These are phyloP conservation scores for Monoplex corrugatus DNA, from an alignment of 2,888 invertebrate species.

Conservation along the genomic window DNA sequence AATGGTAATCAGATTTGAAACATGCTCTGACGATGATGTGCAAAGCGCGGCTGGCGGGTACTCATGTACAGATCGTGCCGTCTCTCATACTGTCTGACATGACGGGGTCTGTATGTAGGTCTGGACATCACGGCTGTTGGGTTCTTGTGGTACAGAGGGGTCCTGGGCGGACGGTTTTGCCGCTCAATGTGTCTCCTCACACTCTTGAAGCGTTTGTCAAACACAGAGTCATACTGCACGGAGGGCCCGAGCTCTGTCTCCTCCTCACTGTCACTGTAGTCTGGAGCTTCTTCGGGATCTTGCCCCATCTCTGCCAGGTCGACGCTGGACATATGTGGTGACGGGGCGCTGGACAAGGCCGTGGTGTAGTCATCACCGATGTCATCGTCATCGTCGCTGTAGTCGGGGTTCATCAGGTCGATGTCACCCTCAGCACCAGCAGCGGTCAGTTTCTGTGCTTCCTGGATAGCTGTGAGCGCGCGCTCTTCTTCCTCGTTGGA, in stretches of 20 bases:
- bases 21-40: neutral
- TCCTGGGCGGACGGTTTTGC: neutral
- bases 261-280: constrained; percentile 36
- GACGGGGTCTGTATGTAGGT: neutral
- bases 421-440: constrained; percentile 42
- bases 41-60: neutral
- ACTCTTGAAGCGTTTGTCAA: constrained; percentile 44
- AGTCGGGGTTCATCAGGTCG: constrained; percentile 14
- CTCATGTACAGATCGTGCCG: constrained; percentile 24
- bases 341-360: neutral
- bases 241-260: neutral
- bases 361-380: neutral
- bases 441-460: constrained; percentile 48
- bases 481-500: constrained; percentile 51
- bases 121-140: neutral
- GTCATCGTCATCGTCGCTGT: constrained; percentile 42
- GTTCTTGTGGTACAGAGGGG: neutral
- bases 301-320: neutral
- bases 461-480: constrained; percentile 49
- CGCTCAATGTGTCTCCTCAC: constrained; percentile 32
- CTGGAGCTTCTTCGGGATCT: constrained; percentile 42
- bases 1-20: neutral
- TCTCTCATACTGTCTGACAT: neutral
- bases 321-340: neutral
- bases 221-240: constrained; percentile 51